These are phyloP conservation scores for Apodemus agrarius DNA, from an alignment of 2,797 vertebrate genomes.

Conservation along the genomic window DNA sequence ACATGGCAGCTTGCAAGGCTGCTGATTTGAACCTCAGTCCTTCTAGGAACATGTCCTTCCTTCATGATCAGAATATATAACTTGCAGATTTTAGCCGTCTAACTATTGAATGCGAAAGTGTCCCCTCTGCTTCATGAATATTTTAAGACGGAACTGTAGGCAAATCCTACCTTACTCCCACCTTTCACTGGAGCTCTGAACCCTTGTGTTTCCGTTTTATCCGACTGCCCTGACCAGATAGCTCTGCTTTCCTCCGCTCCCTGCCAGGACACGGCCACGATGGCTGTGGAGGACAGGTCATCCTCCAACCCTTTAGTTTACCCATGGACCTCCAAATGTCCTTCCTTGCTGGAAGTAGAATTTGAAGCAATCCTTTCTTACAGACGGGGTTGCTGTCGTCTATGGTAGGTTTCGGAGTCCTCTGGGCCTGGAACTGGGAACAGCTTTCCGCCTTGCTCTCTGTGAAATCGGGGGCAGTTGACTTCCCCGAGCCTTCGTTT, in stretches of 20 bases:
- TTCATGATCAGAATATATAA: neutral
- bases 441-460: neutral
- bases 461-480: neutral
- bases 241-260: conserved; percentile 32
- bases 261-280: neutral
- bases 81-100: conserved; percentile 62
- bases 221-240: fast-evolving
- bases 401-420: neutral
- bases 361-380: conserved; percentile 13
- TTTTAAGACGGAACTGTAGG: conserved; percentile 33
- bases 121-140: conserved; percentile 53
- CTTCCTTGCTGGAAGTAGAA: conserved; percentile 47
- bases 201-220: conserved; percentile 26
- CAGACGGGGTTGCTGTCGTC: neutral
- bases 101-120: conserved; percentile 59
- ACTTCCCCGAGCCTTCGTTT: neutral
- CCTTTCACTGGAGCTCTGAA: conserved; percentile 24
- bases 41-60: neutral
- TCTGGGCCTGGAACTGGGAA: neutral
- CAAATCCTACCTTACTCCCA: conserved; percentile 43
- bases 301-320: neutral
- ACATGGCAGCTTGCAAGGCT: conserved; percentile 1
- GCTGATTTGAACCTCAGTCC: conserved; percentile 35
- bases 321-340: neutral
- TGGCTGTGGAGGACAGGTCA: neutral